These are phyloP conservation scores for Meteorus cinctellus DNA, from an alignment of 2,888 invertebrate species.

Conservation along the genomic window DNA sequence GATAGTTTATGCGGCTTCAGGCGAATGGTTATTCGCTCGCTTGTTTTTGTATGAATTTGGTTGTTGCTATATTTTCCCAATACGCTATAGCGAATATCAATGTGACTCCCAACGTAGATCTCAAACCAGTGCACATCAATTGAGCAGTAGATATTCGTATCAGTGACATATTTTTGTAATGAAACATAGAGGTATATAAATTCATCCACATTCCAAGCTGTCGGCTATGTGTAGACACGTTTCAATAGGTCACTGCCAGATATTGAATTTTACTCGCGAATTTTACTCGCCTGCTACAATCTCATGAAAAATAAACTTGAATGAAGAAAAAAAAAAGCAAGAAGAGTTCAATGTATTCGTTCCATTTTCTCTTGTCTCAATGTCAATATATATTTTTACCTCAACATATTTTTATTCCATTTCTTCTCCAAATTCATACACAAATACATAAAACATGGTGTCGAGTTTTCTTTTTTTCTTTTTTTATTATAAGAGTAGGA, in stretches of 20 bases:
- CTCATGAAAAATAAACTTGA: background rate
- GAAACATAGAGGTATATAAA: background rate
- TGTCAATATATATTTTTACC: background rate
- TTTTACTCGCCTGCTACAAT: background rate
- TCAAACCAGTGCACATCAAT: no score
- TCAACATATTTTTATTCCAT: conserved; percentile 1
- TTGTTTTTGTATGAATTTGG: no score
- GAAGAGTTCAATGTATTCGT: background rate
- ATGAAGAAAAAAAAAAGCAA: background rate
- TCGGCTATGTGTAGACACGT: background rate
- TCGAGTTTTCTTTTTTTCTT: background rate
- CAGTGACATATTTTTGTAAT: background rate
- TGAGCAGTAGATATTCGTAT: no score
- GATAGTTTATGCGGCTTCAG: no score
- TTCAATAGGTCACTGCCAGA: background rate
- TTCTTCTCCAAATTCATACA: background rate
- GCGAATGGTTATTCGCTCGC: no score
- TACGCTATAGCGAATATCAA: no score
- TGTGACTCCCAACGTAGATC: no score
- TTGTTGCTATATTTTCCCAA: no score
- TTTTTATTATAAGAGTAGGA: background rate
- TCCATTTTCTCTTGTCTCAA: background rate
- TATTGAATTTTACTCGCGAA: background rate
- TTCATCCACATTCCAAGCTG: background rate
- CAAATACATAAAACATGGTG: conserved; percentile 8